These are phyloP conservation scores for Zingel zingel DNA, from an alignment of 2,113 vertebrate genomes.

Conservation along the genomic window DNA sequence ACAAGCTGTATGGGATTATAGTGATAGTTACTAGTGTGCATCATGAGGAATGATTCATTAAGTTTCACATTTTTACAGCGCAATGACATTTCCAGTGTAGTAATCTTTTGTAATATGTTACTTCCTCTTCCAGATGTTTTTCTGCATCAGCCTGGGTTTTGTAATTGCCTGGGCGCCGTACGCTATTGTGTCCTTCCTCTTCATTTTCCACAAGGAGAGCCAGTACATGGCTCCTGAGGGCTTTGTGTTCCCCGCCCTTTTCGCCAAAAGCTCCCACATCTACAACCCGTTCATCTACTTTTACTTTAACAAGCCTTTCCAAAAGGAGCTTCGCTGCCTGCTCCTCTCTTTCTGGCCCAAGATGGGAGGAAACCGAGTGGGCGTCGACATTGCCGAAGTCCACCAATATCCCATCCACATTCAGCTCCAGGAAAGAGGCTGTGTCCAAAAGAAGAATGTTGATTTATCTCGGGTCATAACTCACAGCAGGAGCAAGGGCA, in stretches of 20 bases:
- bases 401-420: constrained; percentile 71
- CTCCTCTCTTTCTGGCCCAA: constrained; percentile 41
- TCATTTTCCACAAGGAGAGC: constrained; percentile 74
- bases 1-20: not conserved
- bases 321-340: constrained; percentile 66
- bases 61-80: not conserved
- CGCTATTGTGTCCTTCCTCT: constrained; percentile 76
- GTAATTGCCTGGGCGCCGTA: constrained; percentile 79
- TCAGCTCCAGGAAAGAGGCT: constrained; percentile 71
- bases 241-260: constrained; percentile 79
- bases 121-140: constrained; percentile 78
- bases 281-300: constrained; percentile 85
- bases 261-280: constrained; percentile 83
- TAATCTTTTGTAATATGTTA: not conserved
- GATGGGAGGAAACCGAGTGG: constrained; percentile 54
- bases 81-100: not conserved
- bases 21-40: no score
- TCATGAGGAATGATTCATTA: constrained; percentile 27
- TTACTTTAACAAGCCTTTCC: constrained; percentile 81
- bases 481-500: not conserved
- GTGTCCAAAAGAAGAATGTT: not conserved
- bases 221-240: constrained; percentile 71
- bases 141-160: constrained; percentile 81
- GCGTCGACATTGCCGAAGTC: not conserved
- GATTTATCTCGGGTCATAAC: not conserved